Evolutionary conservation across 2,113 vertebrate species (phyloP), one percentile per base, ranked within the genome.

Genomic region (Ictalurus punctatus): DNA sequence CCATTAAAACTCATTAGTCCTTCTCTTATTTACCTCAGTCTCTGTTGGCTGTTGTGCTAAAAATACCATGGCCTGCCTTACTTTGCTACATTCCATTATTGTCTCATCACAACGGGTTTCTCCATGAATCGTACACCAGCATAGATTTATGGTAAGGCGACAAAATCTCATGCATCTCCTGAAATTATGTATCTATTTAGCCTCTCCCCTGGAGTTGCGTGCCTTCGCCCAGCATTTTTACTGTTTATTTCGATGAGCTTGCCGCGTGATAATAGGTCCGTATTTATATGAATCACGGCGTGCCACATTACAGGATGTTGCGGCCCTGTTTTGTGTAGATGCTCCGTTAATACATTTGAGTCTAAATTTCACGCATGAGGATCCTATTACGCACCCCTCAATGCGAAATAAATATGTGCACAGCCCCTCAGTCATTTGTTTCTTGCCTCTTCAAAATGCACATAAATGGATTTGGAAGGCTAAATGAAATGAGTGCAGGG

Each of bases 61-160:
- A 95, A 96, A 95, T 95, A 95, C 92, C 93, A 4, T 94, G 95
- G 93, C 95, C 95, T 95, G 94, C 95, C 95, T 96, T 95, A 95
- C 95, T 96, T 95, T 94, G 92, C 90, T 90, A 91, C 91, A 87
- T 94, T 93, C 92, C 91, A 90, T 95, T 93, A 94, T 93, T 93
- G 92, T 94, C 92, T 94, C 84, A 58, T 91, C 93, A 86, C 94
- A 93, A 93, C 91, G 90, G 92, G 94, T 91, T 52, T 67, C 63
- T 87, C 92, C 87, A 56, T 87, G 56, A 87, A 21, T 93, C 88
- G 90, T 92, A 91, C 90, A 89, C 61, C 90, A 83, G 27, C 30
- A 89, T 59, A 78, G 91, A 91, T 92, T 91, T 88, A 83, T 86
- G 92, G 89, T 52, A 90, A 85, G 90, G 90, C 94, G 91, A 92